Base-by-base conservation (phyloP, 2,888 invertebrate species). In the Drosophila limbata region DNA sequence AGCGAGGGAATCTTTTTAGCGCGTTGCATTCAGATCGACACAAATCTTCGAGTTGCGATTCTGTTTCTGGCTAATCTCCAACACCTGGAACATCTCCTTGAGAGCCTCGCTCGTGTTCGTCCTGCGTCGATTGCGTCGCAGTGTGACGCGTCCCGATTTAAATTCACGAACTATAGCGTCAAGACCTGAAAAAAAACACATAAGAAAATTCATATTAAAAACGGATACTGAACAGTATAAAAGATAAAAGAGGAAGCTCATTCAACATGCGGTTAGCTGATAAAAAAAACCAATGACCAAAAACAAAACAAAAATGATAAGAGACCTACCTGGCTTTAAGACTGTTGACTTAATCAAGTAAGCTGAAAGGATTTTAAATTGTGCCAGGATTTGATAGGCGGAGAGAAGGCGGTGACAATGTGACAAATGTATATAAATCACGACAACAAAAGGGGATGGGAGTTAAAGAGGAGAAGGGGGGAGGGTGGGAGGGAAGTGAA, bases 101-200 rank as follows among this genome's bases (percentile, higher is more conserved):
- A 92, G 87, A 65, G 92, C 92, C 76, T 90, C 91, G 86, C 91
- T 92, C 52, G 91, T 92, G 69, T 88, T 88, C 21, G 92, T 92
- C 73, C 88, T 91, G 59, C 92, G 89, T 48, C 92, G 91, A 79
- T 92, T 92, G 53, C 91, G 91, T 50, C 92, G 88, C 50, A 92
- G 75, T 15, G 92, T 92, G 21, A 92, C 92, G 55, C 90, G 91
- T 28, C 92, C 92, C 55, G 92, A 92, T 81, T 92, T 92, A 15
- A 92, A 87, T 78, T 92, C 92, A 17, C 91, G 90, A 48, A 92
- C 91, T 90, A 92, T 83, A 92, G 92, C 92, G 92, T 92, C 92
- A 92, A 92, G 87, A 92, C 92, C 92, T 92, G 70, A 1, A 79
- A 77, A 9, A 3, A 79, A 75, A 13, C 25, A 10, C 8, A 11